phyloP scores from a whole-genome alignment of 2,888 invertebrate species.

The Morpho helenor region DNA sequence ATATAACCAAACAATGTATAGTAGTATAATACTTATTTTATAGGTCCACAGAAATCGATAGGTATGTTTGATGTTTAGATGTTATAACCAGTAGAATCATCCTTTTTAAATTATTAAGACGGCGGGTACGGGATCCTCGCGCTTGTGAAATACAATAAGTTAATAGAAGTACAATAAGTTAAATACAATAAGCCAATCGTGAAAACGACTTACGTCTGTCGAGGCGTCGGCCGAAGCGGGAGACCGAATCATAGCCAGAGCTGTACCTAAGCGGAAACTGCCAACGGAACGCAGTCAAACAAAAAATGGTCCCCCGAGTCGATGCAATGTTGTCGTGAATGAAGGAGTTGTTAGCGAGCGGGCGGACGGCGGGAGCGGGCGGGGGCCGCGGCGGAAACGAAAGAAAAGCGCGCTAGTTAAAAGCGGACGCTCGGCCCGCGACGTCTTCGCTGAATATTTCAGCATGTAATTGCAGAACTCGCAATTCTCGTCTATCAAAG shows the following conservation, averaged over 20 bases:
- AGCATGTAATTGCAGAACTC: conserved; percentile 53
- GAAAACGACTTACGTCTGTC: too few relatives aligned
- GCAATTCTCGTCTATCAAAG: conserved; percentile 41
- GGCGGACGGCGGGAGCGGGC: conserved; percentile 1
- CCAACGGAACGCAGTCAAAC: conserved; percentile 23
- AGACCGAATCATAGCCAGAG: conserved; percentile 17
- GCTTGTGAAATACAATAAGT: too few relatives aligned
- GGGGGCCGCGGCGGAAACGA: conserved; percentile 15
- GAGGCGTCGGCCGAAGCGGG: background rate
- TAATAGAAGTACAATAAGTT: too few relatives aligned
- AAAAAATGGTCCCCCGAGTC: conserved; percentile 27
- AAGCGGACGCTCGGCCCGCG: conserved; percentile 25
- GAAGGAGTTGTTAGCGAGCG: conserved; percentile 22
- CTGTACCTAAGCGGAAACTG: conserved; percentile 21
- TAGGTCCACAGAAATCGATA: too few relatives aligned
- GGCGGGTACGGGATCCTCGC: too few relatives aligned
- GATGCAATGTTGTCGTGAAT: conserved; percentile 28
- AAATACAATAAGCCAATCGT: too few relatives aligned
- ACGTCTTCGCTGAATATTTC: conserved; percentile 50
- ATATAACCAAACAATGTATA: too few relatives aligned
- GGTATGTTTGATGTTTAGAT: too few relatives aligned
- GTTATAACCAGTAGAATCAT: too few relatives aligned
- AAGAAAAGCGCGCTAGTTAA: conserved; percentile 30
- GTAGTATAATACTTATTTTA: too few relatives aligned
- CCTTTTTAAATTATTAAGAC: too few relatives aligned